Percentiles rank a stretch among this genome's conserved stretches.
Evolutionary conservation across 2,888 invertebrate species (phyloP).

Genomic region (Crematogaster levior): DNA sequence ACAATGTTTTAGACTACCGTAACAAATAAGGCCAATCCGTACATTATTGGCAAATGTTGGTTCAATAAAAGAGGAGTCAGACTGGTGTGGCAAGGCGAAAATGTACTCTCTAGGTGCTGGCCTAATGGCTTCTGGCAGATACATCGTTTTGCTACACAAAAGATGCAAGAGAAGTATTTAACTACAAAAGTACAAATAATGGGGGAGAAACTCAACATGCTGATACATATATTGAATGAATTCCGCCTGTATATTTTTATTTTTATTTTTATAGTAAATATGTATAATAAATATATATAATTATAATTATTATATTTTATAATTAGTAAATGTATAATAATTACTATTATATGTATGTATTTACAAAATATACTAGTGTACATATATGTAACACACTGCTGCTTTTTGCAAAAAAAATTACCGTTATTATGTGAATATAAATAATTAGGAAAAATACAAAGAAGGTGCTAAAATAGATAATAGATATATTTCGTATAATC

Average conservation of each 20-base stretch:
- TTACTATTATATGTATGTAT: neutral
- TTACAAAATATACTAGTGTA: too few species aligned
- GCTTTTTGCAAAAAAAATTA: neutral
- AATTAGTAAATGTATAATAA: too few species aligned
- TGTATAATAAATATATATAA: too few species aligned
- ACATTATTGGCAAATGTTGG: slow-evolving; percentile 14
- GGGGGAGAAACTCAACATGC: neutral
- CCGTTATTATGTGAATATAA: neutral
- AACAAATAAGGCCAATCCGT: slow-evolving; percentile 20
- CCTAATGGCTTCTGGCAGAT: slow-evolving; percentile 27
- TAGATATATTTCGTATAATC: neutral
- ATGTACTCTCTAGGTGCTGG: slow-evolving; percentile 15
- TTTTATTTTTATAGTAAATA: too few species aligned
- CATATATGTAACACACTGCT: too few species aligned
- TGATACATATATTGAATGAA: neutral
- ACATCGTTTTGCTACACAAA: slow-evolving; percentile 1
- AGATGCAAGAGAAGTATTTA: slow-evolving; percentile 2
- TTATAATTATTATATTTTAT: neutral
- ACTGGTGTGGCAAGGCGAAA: neutral
- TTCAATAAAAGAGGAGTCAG: slow-evolving; percentile 26
- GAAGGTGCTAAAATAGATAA: neutral
- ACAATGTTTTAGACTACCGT: neutral
- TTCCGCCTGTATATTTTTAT: neutral
- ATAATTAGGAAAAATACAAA: neutral
- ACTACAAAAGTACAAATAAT: neutral